phyloP scores from a whole-genome alignment of 2,888 invertebrate genomes.

The Cenopis cana region DNA sequence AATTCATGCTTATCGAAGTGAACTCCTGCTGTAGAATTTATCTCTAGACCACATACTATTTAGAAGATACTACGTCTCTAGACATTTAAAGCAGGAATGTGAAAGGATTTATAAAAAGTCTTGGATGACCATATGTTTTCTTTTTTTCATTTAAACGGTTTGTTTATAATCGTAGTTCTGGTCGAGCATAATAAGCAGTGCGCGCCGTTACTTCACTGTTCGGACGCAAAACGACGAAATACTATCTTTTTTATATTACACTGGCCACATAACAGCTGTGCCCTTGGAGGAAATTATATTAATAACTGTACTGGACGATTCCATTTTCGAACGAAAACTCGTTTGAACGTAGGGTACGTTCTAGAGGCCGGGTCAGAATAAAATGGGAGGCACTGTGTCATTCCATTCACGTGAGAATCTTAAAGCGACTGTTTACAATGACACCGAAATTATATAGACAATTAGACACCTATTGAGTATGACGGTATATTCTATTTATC shows the following conservation, averaged over 20 bases:
- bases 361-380: constrained; percentile 24
- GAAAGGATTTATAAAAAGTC: neutral
- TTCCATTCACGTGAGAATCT: neutral
- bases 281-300: constrained; percentile 29
- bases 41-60: too few relatives aligned
- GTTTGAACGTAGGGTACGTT: constrained; percentile 32
- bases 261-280: neutral
- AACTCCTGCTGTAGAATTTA: neutral
- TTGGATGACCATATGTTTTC: neutral
- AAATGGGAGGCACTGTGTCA: constrained; percentile 25
- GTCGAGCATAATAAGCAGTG: constrained; percentile 15
- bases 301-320: constrained; percentile 34
- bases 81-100: too few relatives aligned
- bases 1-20: neutral
- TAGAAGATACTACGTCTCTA: too few relatives aligned
- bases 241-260: neutral
- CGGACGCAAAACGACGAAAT: constrained; percentile 10
- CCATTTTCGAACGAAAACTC: constrained; percentile 24
- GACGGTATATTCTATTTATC: neutral
- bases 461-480: too few relatives aligned
- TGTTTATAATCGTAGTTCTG: constrained; percentile 13
- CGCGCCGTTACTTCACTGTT: constrained; percentile 2
- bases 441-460: neutral
- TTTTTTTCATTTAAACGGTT: constrained; percentile 18
- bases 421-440: neutral